Percentiles rank a stretch among this genome's conserved stretches.
These are phyloP conservation scores for Ophiodon elongatus DNA, from an alignment of 2,113 vertebrate species.

Conservation along the genomic window DNA sequence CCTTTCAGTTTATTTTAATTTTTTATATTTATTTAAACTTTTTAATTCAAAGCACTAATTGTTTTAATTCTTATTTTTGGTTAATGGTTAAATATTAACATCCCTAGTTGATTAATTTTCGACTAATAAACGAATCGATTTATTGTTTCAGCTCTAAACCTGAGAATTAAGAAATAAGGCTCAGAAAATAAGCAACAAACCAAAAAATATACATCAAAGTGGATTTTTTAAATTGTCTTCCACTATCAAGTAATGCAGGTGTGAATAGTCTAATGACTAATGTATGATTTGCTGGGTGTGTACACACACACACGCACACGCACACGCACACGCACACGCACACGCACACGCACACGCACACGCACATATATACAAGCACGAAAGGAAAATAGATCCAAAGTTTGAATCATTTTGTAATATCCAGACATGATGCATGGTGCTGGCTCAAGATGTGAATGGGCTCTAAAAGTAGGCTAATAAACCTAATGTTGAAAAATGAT, in stretches of 20 bases:
- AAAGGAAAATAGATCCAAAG: background rate
- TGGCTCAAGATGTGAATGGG: conserved; percentile 19
- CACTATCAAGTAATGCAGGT: background rate
- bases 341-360: too few relatives aligned
- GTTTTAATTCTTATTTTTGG: too few relatives aligned
- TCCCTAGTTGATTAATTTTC: too few relatives aligned
- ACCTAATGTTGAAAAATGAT: conserved; percentile 56
- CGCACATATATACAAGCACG: background rate
- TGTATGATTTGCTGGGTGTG: background rate
- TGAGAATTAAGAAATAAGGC: background rate
- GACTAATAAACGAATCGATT: too few relatives aligned
- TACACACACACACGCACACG: too few relatives aligned
- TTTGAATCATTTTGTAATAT: conserved; percentile 4
- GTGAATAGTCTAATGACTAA: background rate
- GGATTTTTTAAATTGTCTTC: background rate
- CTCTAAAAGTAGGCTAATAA: conserved; percentile 43
- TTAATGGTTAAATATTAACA: too few relatives aligned
- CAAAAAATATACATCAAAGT: too few relatives aligned
- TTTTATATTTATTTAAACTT: too few relatives aligned
- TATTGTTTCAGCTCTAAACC: background rate
- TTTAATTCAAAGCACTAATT: too few relatives aligned
- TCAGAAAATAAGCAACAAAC: background rate
- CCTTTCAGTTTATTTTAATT: too few relatives aligned
- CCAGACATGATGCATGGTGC: conserved; percentile 23
- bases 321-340: background rate